Percentiles rank a stretch among this genome's conserved stretches.
phyloP scores from a whole-genome alignment of 2,888 invertebrate genomes.

The Rhagium mordax region DNA sequence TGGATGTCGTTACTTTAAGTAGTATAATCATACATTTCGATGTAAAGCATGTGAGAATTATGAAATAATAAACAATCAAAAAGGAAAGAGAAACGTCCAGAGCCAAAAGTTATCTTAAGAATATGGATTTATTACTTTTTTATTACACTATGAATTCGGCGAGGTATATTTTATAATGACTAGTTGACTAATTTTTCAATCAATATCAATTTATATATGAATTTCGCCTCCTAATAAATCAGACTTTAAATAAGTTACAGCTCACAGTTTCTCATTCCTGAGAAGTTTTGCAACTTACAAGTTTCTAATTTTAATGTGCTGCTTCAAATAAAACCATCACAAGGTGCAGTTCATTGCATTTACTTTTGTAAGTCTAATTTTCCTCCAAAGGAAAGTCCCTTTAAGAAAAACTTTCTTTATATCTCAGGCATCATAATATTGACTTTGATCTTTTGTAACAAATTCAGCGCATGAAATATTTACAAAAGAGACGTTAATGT shows the following conservation, averaged over 20 bases:
- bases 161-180: too few relatives aligned
- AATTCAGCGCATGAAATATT: constrained; percentile 41
- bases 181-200: neutral
- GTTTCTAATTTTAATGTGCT: neutral
- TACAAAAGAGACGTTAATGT: constrained; percentile 25
- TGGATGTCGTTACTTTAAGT: neutral
- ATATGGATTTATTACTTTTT: neutral
- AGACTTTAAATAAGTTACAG: neutral
- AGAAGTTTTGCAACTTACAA: neutral
- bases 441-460: constrained; percentile 42
- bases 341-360: constrained; percentile 15
- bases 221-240: neutral
- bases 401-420: constrained; percentile 4
- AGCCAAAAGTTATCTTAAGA: neutral
- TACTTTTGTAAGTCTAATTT: constrained; percentile 23
- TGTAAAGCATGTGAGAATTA: neutral
- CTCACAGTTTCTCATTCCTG: neutral
- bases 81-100: neutral
- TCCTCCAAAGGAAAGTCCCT: constrained; percentile 7
- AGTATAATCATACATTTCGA: neutral
- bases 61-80: neutral
- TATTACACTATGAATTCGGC: too few relatives aligned
- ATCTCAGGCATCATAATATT: constrained; percentile 10
- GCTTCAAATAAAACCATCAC: neutral
- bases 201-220: neutral